phyloP scores from a whole-genome alignment of 2,113 vertebrate genomes.

The Eupsittula cactorum region DNA sequence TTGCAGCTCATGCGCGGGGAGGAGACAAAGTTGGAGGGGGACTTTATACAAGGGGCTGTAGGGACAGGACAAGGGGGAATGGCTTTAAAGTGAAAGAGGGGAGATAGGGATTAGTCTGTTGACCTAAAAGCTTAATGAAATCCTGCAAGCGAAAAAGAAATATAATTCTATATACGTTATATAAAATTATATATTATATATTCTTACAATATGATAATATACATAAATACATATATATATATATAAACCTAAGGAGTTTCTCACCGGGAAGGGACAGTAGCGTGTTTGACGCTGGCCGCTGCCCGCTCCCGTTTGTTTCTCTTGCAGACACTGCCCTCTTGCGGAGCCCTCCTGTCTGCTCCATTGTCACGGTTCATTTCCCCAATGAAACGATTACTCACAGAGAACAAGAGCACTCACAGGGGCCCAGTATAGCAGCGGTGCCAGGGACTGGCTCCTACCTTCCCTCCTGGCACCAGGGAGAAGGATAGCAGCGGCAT shows the following conservation, averaged over 20 bases:
- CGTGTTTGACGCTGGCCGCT: fast-evolving
- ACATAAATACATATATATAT: too few species aligned
- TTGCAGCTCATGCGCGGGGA: not conserved
- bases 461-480: not conserved
- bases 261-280: fast-evolving
- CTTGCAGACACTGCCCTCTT: conserved; percentile 32
- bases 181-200: not conserved
- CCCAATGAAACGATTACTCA: fast-evolving
- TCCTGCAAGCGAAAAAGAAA: not conserved
- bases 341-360: not conserved
- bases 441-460: fast-evolving
- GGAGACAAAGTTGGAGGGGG: not conserved
- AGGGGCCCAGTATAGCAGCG: fast-evolving
- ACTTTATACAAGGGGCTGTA: not conserved
- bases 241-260: not conserved
- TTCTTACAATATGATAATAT: too few species aligned
- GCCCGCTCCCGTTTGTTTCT: not conserved
- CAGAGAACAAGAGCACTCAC: not conserved
- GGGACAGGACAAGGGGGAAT: not conserved
- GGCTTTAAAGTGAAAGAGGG: not conserved
- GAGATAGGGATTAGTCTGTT: not conserved
- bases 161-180: not conserved
- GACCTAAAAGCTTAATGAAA: not conserved
- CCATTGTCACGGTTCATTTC: fast-evolving
- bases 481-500: not conserved